phyloP scores from a whole-genome alignment of 2,797 vertebrate species.

The Sebastes reedi region DNA sequence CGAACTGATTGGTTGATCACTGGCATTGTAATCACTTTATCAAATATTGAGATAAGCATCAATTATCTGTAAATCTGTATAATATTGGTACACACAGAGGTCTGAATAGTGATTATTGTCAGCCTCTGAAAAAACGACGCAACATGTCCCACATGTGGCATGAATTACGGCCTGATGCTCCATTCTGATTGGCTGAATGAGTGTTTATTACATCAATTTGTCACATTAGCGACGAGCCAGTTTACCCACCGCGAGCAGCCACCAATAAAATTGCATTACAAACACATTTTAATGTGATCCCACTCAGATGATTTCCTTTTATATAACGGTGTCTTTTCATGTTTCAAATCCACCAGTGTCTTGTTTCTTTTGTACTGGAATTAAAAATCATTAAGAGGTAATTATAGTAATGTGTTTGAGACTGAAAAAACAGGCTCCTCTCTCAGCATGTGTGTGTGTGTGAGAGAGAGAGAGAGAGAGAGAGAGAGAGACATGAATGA shows the following conservation, averaged over 20 bases:
- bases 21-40: neutral
- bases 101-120: neutral
- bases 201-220: constrained; percentile 43
- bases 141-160: neutral
- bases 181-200: constrained; percentile 23
- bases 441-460: neutral
- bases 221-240: constrained; percentile 27
- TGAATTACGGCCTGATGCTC: constrained; percentile 1
- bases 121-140: neutral
- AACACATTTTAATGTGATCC: constrained; percentile 51
- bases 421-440: constrained; percentile 36
- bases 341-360: constrained; percentile 55
- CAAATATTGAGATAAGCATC: neutral
- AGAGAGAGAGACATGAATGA: constrained; percentile 29
- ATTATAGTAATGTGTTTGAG: constrained; percentile 71
- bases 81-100: neutral
- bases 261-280: constrained; percentile 45
- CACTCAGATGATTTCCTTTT: constrained; percentile 49
- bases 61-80: neutral
- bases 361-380: constrained; percentile 64
- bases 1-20: neutral
- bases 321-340: constrained; percentile 41
- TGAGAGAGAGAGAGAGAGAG: too few species aligned
- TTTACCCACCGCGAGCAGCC: constrained; percentile 28
- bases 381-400: constrained; percentile 72